A percentile compares a stretch with the other conserved stretches of the same genome.
Evolutionary conservation across 2,888 invertebrate genomes (phyloP).

Genomic region (Spodoptera exigua): DNA sequence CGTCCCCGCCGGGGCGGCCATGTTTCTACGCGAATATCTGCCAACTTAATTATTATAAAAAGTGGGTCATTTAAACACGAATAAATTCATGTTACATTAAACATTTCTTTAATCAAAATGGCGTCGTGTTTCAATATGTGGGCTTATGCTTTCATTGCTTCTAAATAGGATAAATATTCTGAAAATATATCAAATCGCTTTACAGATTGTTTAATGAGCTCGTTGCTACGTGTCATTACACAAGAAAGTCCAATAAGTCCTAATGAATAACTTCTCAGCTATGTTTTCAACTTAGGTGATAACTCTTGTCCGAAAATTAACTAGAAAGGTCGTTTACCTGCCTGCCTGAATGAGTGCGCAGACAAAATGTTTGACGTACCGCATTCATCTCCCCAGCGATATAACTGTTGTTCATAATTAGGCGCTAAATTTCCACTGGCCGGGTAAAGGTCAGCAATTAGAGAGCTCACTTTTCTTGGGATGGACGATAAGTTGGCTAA

Average conservation of each 20-base stretch:
- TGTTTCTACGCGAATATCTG: conserved; percentile 50
- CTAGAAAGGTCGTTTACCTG: conserved; percentile 39
- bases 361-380: conserved; percentile 55
- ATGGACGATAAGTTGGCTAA: conserved; percentile 78
- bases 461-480: conserved; percentile 67
- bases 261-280: conserved; percentile 31
- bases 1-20: conserved; percentile 28
- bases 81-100: conserved; percentile 34
- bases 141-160: not conserved
- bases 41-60: conserved; percentile 43
- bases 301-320: conserved; percentile 35
- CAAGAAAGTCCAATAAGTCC: conserved; percentile 19
- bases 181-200: not conserved
- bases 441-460: conserved; percentile 76
- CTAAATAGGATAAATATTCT: not conserved
- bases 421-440: conserved; percentile 56
- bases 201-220: not conserved
- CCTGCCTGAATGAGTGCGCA: conserved; percentile 51
- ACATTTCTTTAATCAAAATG: conserved; percentile 8
- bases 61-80: conserved; percentile 32
- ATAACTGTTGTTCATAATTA: conserved; percentile 53
- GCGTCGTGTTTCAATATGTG: not conserved
- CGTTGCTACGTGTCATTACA: not conserved
- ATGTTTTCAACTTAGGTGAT: conserved; percentile 30
- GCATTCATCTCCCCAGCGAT: conserved; percentile 47